Evolutionary conservation across 2,888 invertebrate species (phyloP).

Genomic region (Lithosia quadra): DNA sequence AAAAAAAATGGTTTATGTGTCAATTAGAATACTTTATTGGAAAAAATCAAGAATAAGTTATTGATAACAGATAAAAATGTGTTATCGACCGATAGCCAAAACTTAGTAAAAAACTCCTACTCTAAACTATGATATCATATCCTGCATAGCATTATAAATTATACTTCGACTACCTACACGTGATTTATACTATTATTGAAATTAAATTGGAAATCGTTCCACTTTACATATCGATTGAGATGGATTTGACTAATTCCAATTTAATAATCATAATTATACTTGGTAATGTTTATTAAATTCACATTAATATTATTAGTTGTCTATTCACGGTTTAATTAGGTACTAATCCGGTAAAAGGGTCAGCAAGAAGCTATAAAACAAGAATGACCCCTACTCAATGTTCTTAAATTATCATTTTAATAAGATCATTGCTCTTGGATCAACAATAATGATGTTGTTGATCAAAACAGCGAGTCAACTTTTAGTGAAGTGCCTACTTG

Average conservation of each 20-base stretch:
- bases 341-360: neutral
- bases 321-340: neutral
- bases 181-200: neutral
- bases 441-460: neutral
- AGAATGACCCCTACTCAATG: neutral
- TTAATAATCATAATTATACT: neutral
- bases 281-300: neutral
- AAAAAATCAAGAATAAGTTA: neutral
- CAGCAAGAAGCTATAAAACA: neutral
- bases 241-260: neutral
- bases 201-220: neutral
- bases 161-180: neutral
- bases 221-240: neutral
- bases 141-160: neutral
- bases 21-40: neutral
- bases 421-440: neutral
- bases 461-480: neutral
- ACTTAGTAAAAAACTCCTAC: neutral
- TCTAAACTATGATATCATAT: too few relatives aligned
- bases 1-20: neutral
- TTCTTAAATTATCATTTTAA: neutral
- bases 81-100: too few relatives aligned
- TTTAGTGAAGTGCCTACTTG: neutral
- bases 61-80: neutral
- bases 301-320: neutral